Base-by-base conservation (phyloP, 2,113 vertebrate genomes). In the Alligator sinensis region DNA sequence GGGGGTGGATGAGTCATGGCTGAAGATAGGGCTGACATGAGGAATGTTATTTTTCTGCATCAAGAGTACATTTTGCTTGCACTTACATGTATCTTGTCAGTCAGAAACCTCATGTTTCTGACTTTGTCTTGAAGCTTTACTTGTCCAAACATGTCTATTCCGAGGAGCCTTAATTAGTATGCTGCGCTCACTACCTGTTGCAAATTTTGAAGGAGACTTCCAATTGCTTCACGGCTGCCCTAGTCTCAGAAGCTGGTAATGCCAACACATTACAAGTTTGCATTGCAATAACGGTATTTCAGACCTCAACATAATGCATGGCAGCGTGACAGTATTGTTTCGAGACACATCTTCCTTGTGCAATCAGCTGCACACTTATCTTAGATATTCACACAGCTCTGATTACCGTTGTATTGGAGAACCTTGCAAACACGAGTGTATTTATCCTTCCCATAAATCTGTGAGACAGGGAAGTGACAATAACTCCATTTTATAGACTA, bases 11-110 rank as follows among this genome's bases (percentile, higher is more conserved):
- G 94, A 93, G 77, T 96, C 94, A 85, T 95, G 96, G 93, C 96
- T 38, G 30, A 19, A 17, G 68, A 72, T 9, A 72, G 68, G 30
- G 30, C 30, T 97, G 94, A 95, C 93, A 96, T 89, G 89, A 96
- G 94, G 96, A 93, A 95, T 92, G 95, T 97, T 97, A 96, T 97
- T 97, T 97, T 96, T 96, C 47, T 96, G 96, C 96, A 89, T 91
- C 94, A 96, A 95, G 81, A 97, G 92, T 93, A 95, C 94, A 96
- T 97, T 96, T 92, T 95, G 96, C 96, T 95, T 97, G 96, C 96
- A 97, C 80, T 97, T 96, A 97, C 95, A 96, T 97, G 96, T 97
- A 95, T 96, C 96, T 96, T 95, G 95, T 96, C 94, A 96, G 96
- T 96, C 96, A 97, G 92, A 97, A 96, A 89, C 94, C 96, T 97